phyloP scores from a whole-genome alignment of 2,113 vertebrate genomes.

The Laticauda laticaudata region DNA sequence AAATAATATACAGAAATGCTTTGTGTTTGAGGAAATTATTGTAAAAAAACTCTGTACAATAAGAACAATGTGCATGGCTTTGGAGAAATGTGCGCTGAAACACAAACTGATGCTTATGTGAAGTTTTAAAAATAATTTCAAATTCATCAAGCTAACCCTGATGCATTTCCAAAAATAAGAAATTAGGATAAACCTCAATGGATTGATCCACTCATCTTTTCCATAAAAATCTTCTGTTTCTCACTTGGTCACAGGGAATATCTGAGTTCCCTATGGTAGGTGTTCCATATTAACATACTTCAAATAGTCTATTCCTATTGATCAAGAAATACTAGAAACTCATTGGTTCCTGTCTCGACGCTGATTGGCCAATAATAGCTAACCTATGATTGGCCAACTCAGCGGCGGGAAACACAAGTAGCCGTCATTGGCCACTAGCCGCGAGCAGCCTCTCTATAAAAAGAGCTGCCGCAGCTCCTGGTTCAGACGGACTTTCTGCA shows the following conservation, averaged over 20 bases:
- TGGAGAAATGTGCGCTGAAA: not conserved
- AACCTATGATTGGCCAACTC: too few relatives aligned
- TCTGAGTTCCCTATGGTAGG: not conserved
- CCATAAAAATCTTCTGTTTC: slow-evolving; percentile 12
- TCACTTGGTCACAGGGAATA: not conserved
- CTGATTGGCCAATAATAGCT: too few relatives aligned
- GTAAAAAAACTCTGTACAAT: not conserved
- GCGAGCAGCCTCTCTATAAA: too few relatives aligned
- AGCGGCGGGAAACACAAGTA: too few relatives aligned
- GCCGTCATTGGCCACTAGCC: too few relatives aligned
- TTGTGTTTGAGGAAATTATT: not conserved
- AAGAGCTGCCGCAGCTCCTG: too few relatives aligned
- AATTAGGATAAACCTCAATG: not conserved
- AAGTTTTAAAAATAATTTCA: not conserved
- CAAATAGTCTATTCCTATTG: too few relatives aligned
- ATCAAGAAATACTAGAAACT: too few relatives aligned
- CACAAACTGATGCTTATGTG: not conserved
- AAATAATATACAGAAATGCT: not conserved
- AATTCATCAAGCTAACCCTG: not conserved
- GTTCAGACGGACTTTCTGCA: too few relatives aligned
- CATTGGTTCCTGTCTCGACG: too few relatives aligned
- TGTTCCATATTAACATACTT: too few relatives aligned
- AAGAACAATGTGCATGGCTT: not conserved
- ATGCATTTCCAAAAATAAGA: not conserved
- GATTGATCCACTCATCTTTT: not conserved